Percentiles rank a stretch among this genome's conserved stretches.
Conservation (phyloP, 2,888 invertebrate genomes). For the Macropis europaea region DNA sequence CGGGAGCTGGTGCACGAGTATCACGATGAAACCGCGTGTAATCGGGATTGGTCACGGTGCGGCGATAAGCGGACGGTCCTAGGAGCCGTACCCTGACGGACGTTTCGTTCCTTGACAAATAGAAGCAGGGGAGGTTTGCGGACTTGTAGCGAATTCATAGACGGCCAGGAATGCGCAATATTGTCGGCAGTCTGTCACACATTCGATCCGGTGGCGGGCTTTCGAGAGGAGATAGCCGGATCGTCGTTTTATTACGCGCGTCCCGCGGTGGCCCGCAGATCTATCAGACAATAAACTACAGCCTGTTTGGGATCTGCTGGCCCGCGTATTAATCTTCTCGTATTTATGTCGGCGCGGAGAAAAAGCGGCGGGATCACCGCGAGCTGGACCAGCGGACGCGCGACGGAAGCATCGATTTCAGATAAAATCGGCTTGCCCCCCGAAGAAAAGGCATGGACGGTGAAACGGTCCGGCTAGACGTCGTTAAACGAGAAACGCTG, state of each 20-base stretch:
- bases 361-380: constrained; percentile 38
- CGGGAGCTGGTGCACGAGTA: not conserved
- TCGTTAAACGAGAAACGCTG: constrained; percentile 14
- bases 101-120: constrained; percentile 44
- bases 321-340: constrained; percentile 75
- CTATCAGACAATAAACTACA: constrained; percentile 76
- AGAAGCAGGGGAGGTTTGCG: constrained; percentile 3
- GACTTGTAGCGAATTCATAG: constrained; percentile 62
- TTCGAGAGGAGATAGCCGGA: constrained; percentile 36
- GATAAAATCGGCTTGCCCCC: constrained; percentile 36
- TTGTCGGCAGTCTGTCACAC: constrained; percentile 76
- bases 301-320: constrained; percentile 74
- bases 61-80: constrained; percentile 44
- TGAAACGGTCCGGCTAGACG: constrained; percentile 13
- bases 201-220: constrained; percentile 74
- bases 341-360: constrained; percentile 69
- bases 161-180: constrained; percentile 75
- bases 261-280: constrained; percentile 54
- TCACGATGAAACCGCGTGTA: constrained; percentile 40
- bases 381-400: constrained; percentile 16
- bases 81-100: constrained; percentile 39
- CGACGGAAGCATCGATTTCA: constrained; percentile 55
- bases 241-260: constrained; percentile 63
- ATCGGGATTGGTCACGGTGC: constrained; percentile 56
- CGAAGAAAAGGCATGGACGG: constrained; percentile 9